These are phyloP conservation scores for Cassiopea xamachana DNA, from an alignment of 30 jellyfish, hydroid and myxozoan species.

Conservation along the genomic window DNA sequence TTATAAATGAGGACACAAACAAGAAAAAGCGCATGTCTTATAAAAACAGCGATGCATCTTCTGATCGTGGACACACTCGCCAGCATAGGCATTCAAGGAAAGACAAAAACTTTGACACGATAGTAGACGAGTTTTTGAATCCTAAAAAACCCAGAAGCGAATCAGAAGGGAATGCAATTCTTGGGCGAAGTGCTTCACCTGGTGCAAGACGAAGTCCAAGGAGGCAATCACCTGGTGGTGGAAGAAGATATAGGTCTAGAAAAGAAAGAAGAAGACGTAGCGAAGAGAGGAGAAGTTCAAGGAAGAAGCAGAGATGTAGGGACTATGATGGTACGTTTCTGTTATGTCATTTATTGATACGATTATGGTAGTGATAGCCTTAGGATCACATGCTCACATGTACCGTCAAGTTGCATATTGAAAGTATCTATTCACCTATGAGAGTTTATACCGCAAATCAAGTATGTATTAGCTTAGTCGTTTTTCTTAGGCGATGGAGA, in stretches of 20 bases:
- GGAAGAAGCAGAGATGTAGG: conserved; percentile 83
- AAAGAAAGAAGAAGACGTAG: conserved; percentile 72
- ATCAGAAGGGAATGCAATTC: conserved; percentile 56
- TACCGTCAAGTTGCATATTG: background rate
- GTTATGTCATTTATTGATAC: background rate
- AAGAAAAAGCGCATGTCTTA: conserved; percentile 35
- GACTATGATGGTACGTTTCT: conserved; percentile 87
- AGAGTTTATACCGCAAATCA: background rate
- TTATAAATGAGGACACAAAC: conserved; percentile 8
- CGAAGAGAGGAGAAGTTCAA: conserved; percentile 70
- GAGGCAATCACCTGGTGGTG: conserved; percentile 77
- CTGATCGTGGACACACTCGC: conserved; percentile 48
- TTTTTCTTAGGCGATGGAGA: no score
- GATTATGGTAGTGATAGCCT: background rate
- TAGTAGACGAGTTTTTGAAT: conserved; percentile 28
- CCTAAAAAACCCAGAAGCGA: conserved; percentile 56
- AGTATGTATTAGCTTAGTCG: background rate
- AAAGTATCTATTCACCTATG: background rate
- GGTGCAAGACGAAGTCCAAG: conserved; percentile 68
- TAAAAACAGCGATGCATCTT: conserved; percentile 10
- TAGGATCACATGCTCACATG: background rate
- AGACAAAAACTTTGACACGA: conserved; percentile 53
- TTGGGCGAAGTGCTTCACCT: conserved; percentile 79
- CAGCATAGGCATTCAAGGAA: conserved; percentile 43
- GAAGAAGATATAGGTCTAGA: conserved; percentile 75